Evolutionary conservation across 2,888 invertebrate species (phyloP).

Genomic region (Eristalis intricaria): DNA sequence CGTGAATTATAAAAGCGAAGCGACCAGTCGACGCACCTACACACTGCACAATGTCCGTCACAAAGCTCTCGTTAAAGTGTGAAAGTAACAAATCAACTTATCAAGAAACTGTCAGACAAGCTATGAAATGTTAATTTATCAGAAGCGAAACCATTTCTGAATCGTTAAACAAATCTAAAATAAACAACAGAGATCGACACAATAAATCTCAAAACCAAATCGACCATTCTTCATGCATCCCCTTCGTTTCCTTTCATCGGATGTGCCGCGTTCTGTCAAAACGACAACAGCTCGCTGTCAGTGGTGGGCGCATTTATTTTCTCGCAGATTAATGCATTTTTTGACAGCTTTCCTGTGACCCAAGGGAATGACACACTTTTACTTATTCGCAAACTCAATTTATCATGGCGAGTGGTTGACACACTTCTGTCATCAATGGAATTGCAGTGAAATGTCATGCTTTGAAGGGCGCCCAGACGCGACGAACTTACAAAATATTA

Average conservation of each 20-base stretch:
- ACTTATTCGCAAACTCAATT: not conserved
- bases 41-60: too few species aligned
- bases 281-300: not conserved
- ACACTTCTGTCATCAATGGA: not conserved
- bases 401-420: not conserved
- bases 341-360: not conserved
- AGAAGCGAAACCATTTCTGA: too few species aligned
- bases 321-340: not conserved
- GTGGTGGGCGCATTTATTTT: not conserved
- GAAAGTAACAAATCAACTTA: too few species aligned
- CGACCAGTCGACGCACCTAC: too few species aligned
- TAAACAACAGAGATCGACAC: not conserved
- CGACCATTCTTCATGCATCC: not conserved
- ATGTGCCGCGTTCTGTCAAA: not conserved
- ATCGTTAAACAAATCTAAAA: too few species aligned
- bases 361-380: not conserved
- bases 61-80: too few species aligned
- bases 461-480: not conserved
- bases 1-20: too few species aligned
- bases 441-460: not conserved
- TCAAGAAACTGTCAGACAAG: too few species aligned
- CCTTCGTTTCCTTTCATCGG: not conserved
- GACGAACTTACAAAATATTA: not conserved
- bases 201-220: not conserved
- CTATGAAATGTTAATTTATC: too few species aligned